phyloP scores from a whole-genome alignment of 2,888 invertebrate genomes.

The Paralinhomoeus sp. region DNA sequence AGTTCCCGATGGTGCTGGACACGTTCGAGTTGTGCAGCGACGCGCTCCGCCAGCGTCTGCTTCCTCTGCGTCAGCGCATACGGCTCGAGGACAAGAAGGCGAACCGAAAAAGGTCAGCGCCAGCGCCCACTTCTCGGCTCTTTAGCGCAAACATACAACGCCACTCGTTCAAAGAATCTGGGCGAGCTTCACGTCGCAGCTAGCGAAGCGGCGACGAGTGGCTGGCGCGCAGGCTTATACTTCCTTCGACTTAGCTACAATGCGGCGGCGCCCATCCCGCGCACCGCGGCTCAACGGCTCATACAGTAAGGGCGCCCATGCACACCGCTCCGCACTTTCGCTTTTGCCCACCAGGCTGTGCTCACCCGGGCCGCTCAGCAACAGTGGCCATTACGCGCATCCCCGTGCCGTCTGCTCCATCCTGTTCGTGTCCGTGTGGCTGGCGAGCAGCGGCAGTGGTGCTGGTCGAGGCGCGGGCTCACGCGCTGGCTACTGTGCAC shows the following conservation, averaged over 20 bases:
- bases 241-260: slow-evolving; percentile 14
- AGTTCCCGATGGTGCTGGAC: slow-evolving; percentile 79
- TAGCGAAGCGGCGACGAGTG: not conserved
- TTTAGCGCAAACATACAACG: too few species aligned
- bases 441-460: too few species aligned
- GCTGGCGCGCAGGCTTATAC: too few species aligned
- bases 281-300: slow-evolving; percentile 94
- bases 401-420: too few species aligned
- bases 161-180: too few species aligned
- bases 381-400: slow-evolving; percentile 74
- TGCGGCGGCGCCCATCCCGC: slow-evolving; percentile 79
- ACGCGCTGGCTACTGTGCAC: slow-evolving; percentile 70
- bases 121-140: too few species aligned
- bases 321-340: too few species aligned
- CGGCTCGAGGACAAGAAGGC: slow-evolving; percentile 42
- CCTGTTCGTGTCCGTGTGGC: too few species aligned
- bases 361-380: slow-evolving; percentile 83
- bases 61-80: slow-evolving; percentile 64
- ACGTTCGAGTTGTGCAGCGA: slow-evolving; percentile 72
- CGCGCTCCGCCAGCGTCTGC: slow-evolving; percentile 49
- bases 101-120: slow-evolving; percentile 7
- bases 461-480: not conserved
- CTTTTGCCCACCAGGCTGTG: slow-evolving; percentile 41
- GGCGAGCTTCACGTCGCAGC: too few species aligned
- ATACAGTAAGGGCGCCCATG: too few species aligned